These are phyloP conservation scores for Trichonephila inaurata DNA, from an alignment of 1,140 invertebrate species.

Conservation along the genomic window DNA sequence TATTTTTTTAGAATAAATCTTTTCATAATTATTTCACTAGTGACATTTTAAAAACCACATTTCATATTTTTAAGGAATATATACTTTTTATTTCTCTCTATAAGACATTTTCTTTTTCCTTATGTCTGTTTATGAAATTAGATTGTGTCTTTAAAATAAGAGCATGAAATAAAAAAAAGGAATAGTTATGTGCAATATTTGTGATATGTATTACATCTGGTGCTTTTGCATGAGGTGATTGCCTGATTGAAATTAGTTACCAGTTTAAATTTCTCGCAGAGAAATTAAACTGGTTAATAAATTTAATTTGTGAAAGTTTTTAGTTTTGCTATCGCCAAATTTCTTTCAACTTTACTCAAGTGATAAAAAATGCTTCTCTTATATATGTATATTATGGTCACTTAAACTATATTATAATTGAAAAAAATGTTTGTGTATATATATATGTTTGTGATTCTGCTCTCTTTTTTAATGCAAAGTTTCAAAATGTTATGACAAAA, in stretches of 20 bases:
- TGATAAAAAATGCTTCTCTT: not conserved
- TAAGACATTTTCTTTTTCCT: constrained; percentile 14
- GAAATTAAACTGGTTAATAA: not conserved
- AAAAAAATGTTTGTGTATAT: not conserved
- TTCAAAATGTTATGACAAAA: not conserved
- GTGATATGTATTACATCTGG: constrained; percentile 1
- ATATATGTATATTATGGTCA: not conserved
- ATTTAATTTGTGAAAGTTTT: not conserved
- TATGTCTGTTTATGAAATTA: not conserved
- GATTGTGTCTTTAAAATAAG: not conserved
- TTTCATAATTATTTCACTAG: not conserved
- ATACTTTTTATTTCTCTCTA: not conserved
- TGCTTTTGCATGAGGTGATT: constrained; percentile 18
- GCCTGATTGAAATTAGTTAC: not conserved
- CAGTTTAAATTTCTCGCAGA: not conserved
- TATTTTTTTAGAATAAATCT: not conserved
- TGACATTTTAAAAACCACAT: not conserved
- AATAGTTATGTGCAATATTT: constrained; percentile 16
- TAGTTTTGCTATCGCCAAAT: not conserved
- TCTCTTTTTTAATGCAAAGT: not conserved
- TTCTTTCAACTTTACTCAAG: not conserved
- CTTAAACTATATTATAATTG: not conserved
- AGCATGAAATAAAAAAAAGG: not conserved
- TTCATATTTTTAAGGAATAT: not conserved
- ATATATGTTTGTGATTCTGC: not conserved